phyloP scores from a whole-genome alignment of 2,888 invertebrate genomes.

The Dermolepida albohirtum region DNA sequence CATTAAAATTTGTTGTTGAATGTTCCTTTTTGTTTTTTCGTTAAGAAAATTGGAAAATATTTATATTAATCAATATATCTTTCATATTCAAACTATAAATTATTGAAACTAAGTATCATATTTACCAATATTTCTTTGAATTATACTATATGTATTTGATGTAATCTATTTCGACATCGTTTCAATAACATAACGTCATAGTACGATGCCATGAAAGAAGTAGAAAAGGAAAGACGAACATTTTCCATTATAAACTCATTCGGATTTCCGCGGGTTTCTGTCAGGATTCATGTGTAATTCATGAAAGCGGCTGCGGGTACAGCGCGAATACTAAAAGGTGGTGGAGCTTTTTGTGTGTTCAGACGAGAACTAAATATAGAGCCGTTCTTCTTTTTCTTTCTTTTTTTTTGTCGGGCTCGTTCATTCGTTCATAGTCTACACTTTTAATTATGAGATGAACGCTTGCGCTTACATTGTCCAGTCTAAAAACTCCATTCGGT shows the following conservation, averaged over 20 bases:
- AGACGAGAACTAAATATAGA: slow-evolving; percentile 22
- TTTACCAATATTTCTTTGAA: too few relatives aligned
- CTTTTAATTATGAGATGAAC: slow-evolving; percentile 26
- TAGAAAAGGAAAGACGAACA: slow-evolving; percentile 6
- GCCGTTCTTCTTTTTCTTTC: background rate
- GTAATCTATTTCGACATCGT: slow-evolving; percentile 31
- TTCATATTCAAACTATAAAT: too few relatives aligned
- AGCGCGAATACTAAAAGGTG: slow-evolving; percentile 42
- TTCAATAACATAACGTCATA: slow-evolving; percentile 31
- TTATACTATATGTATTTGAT: too few relatives aligned
- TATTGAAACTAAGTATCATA: too few relatives aligned
- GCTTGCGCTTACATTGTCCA: slow-evolving; percentile 8
- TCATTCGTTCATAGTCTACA: slow-evolving; percentile 13
- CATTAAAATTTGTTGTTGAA: too few relatives aligned
- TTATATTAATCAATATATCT: too few relatives aligned
- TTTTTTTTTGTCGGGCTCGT: background rate
- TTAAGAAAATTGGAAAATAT: too few relatives aligned
- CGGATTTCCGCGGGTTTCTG: slow-evolving; percentile 40
- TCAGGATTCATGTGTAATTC: slow-evolving; percentile 45
- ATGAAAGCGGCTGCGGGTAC: slow-evolving; percentile 42
- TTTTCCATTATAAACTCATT: slow-evolving; percentile 43
- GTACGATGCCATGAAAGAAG: slow-evolving; percentile 9
- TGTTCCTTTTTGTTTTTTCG: too few relatives aligned
- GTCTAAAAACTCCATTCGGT: background rate
- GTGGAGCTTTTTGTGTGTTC: background rate